Base-by-base conservation (phyloP, 92 coral and sea anemone species). In the Epizoanthus ramosus region DNA sequence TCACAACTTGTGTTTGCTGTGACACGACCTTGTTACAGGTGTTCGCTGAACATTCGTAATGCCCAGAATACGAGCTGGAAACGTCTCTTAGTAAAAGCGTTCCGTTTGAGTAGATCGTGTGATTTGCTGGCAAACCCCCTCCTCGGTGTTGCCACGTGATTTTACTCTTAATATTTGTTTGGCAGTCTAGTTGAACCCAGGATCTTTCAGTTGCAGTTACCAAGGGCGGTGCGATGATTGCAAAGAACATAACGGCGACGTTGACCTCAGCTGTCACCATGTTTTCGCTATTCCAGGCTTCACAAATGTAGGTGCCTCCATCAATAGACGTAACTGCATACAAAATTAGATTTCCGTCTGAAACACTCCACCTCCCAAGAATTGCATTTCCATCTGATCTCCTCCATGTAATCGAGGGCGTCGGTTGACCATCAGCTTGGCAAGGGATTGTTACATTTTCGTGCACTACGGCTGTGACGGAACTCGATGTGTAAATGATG, bases 391-490 rank as follows among this genome's bases (percentile, higher is more conserved):
- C 21, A 24, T 61, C 67, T 22, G 17, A 16, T 61, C 67, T 61
- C 67, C 67, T 61, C 67, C 67, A 61, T 9, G 67, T 61, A 24
- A 61, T 18, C 25, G 8, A 24, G 16, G 67, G 67, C 67, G 67
- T 17, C 8, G 67, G 67, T 24, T 18, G 67, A 22, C 67, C 67
- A 61, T 8, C 17, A 61, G 67, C 67, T 6, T 1, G 8, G 3
- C 66, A 60, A 0, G 66, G 21, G 24, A 60, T 6, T 15, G 7
- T 60, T 17, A 60, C 66, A 6, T 60, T 60, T 8, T 60, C 66
- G 10, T 9, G 58, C 58, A 0, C 58, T 53, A 8, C 13, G 58
- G 16, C 58, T 53, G 58, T 53, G 58, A 16, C 58, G 3, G 67
- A 24, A 16, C 17, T 4, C 21, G 24, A 16, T 3, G 21, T 24